Evolutionary conservation across 2,113 vertebrate species (phyloP), one percentile per base, ranked within the genome.

Genomic region (Mesoclemmys tuberculata): DNA sequence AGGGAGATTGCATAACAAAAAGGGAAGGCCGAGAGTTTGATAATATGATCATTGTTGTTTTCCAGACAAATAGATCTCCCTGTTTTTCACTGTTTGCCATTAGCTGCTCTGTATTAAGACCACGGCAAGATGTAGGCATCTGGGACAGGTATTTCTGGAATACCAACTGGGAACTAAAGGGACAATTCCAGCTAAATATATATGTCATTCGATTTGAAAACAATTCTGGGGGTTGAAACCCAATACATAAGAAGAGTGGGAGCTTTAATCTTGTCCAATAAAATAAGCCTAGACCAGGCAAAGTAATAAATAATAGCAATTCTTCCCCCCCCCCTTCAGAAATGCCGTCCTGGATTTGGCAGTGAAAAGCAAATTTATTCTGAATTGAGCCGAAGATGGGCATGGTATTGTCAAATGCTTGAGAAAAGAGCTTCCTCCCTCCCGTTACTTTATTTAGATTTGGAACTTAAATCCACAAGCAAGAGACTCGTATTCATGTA

Each of bases 401-500:
- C n/a, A 38, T 38, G 9, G 9, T 22, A 4, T 5, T 38, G n/a
- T 38, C 81, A 1, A 31, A 29, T 21, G 19, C 79, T 38, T 0
- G 84, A 84, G 91, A 27, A 68, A 9, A 58, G 81, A 82, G 85
- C 10, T 46, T 5, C 85, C 92, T 49, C 81, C 55, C 80, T 46
- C 38, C 14, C 22, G 75, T 90, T 96, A 75, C 89, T 96, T 93
- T 93, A 90, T 96, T 96, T 88, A 84, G 87, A 87, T 93, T 94
- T 95, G 96, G 89, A 80, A 94, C 95, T 92, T 21, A 89, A 94
- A 96, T 97, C 94, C 77, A 95, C 96, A 77, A 80, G 94, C 19
- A 6, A 10, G 7, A 95, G 96, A 93, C 93, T 91, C 96, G 93
- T 90, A 92, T 90, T 71, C 90, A 91, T 46, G 93, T 10, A 5